Percentiles rank a stretch among this genome's conserved stretches.
These are phyloP conservation scores for Trichacis sp. DNA, from an alignment of 2,888 invertebrate species.

Conservation along the genomic window DNA sequence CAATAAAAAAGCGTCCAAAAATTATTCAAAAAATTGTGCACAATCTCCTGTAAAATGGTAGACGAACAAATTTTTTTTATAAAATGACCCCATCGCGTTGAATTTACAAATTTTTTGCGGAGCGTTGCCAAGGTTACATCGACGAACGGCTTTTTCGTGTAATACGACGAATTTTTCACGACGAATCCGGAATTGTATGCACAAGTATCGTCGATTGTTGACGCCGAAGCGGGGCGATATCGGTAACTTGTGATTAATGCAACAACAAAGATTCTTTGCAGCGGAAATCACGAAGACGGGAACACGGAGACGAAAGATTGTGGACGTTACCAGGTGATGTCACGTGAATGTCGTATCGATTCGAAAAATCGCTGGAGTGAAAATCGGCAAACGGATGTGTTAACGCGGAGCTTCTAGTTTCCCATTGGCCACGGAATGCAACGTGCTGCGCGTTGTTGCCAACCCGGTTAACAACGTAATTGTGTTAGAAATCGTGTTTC, in stretches of 20 bases:
- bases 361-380: neutral
- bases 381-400: neutral
- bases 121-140: too few species aligned
- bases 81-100: too few species aligned
- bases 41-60: too few species aligned
- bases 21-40: too few species aligned
- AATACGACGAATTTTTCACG: too few species aligned
- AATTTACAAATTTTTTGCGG: too few species aligned
- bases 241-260: neutral
- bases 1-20: too few species aligned
- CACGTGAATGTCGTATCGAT: neutral
- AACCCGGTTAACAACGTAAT: neutral
- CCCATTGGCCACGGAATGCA: neutral
- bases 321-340: neutral
- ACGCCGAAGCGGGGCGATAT: neutral
- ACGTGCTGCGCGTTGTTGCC: neutral
- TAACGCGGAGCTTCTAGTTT: slow-evolving; percentile 2
- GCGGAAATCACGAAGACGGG: neutral
- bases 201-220: neutral
- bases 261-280: slow-evolving; percentile 2
- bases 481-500: neutral
- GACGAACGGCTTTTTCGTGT: too few species aligned
- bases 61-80: too few species aligned
- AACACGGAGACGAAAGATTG: neutral
- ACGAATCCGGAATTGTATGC: neutral